phyloP scores from a whole-genome alignment of 2,888 invertebrate genomes.

The Mamestra brassicae region DNA sequence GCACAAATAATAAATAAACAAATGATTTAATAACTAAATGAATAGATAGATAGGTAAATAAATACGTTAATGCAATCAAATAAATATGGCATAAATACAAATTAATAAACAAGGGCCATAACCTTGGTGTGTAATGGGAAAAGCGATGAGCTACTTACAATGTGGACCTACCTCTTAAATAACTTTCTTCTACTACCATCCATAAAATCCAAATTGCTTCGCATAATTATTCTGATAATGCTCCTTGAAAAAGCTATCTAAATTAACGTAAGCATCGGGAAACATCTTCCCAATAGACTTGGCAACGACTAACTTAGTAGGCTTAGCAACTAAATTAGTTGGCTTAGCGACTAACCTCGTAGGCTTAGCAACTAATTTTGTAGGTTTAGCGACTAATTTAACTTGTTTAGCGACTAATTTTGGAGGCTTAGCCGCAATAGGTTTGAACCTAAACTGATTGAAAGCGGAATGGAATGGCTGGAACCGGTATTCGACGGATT shows the following conservation, averaged over 20 bases:
- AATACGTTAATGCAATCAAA: background rate
- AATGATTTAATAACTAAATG: background rate
- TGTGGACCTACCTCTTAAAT: constrained; percentile 56
- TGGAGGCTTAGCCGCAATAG: constrained; percentile 44
- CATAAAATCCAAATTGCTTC: constrained; percentile 59
- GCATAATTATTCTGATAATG: constrained; percentile 49
- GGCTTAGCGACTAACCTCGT: constrained; percentile 57
- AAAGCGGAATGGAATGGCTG: constrained; percentile 59
- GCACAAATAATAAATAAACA: background rate
- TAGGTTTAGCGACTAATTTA: constrained; percentile 55
- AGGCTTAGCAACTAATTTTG: constrained; percentile 51
- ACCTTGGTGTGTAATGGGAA: constrained; percentile 33
- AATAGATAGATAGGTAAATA: background rate
- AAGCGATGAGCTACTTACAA: constrained; percentile 59
- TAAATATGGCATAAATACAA: constrained; percentile 21
- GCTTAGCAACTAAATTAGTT: constrained; percentile 46
- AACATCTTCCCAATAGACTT: constrained; percentile 64
- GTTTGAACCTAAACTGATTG: constrained; percentile 53
- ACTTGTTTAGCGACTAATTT: constrained; percentile 56
- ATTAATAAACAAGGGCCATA: constrained; percentile 25
- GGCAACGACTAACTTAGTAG: constrained; percentile 57
- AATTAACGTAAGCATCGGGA: constrained; percentile 70
- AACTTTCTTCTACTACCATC: constrained; percentile 66
- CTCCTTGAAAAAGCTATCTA: constrained; percentile 70
- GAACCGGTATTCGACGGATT: constrained; percentile 58